Evolutionary conservation across 2,113 vertebrate species (phyloP).

Genomic region (Chascanopsetta lugubris): DNA sequence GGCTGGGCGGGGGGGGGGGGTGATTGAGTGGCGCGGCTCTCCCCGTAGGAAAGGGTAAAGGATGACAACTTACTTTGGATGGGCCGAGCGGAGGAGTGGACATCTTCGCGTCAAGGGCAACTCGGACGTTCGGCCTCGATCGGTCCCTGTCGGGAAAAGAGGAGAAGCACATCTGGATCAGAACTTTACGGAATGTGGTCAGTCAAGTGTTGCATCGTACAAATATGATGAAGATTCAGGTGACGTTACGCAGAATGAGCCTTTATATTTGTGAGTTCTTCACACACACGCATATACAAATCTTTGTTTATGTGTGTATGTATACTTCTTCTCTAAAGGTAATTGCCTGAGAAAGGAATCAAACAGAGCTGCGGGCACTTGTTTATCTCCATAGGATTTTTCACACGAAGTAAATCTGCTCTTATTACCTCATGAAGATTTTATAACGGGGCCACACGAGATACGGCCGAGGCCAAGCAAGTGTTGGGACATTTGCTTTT

Average conservation of each 20-base stretch:
- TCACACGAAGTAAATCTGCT: conserved; percentile 9
- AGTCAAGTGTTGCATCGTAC: background rate
- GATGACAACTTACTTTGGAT: conserved; percentile 57
- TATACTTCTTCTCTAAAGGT: background rate
- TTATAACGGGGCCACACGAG: conserved; percentile 37
- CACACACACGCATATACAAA: too few relatives aligned
- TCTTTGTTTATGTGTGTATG: background rate
- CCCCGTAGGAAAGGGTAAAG: conserved; percentile 45
- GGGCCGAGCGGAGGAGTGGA: conserved; percentile 35
- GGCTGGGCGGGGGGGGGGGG: conserved; percentile 19
- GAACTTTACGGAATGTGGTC: background rate
- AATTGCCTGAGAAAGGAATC: conserved; percentile 1
- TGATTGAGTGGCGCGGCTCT: conserved; percentile 62
- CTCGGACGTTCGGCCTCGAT: background rate
- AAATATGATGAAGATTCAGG: background rate
- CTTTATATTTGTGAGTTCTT: background rate
- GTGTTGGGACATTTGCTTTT: conserved; percentile 42
- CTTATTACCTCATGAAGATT: conserved; percentile 60
- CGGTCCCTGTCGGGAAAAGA: conserved; percentile 8
- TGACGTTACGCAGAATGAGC: background rate
- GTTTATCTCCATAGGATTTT: conserved; percentile 15
- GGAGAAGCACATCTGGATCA: background rate
- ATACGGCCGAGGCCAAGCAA: conserved; percentile 21
- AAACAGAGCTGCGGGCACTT: conserved; percentile 4
- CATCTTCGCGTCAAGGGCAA: conserved; percentile 31